These are phyloP conservation scores for Pollenia labialis DNA, from an alignment of 2,888 invertebrate genomes.

Conservation along the genomic window DNA sequence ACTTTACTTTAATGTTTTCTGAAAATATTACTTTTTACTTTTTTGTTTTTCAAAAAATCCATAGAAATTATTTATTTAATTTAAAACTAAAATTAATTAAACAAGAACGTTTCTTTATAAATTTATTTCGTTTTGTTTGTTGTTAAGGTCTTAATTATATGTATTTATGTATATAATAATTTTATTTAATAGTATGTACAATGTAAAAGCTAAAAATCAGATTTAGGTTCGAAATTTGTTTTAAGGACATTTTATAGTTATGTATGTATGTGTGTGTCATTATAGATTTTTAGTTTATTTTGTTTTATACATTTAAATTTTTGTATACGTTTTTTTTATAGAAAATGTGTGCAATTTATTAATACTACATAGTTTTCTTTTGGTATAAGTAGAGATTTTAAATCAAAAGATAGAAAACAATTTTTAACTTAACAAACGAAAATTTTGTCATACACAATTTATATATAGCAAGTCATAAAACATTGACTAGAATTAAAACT, in stretches of 20 bases:
- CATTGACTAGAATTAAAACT: no score
- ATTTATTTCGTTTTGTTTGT: conserved; percentile 38
- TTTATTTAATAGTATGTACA: conserved; percentile 74
- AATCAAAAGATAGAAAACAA: no score
- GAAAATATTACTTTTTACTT: conserved; percentile 6
- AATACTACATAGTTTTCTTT: conserved; percentile 1
- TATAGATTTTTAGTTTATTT: conserved; percentile 54
- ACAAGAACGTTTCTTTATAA: conserved; percentile 27
- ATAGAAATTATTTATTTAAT: conserved; percentile 7
- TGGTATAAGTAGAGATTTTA: no score
- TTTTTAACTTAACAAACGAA: no score
- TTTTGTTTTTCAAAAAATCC: conserved; percentile 9
- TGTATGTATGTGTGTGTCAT: no score
- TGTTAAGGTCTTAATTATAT: conserved; percentile 13
- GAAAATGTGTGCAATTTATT: conserved; percentile 65
- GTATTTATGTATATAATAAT: conserved; percentile 10
- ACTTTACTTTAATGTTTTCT: conserved; percentile 5
- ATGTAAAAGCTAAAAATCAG: conserved; percentile 69
- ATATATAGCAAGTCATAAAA: no score
- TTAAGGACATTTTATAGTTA: conserved; percentile 60
- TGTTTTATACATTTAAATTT: conserved; percentile 73
- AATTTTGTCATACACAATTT: no score
- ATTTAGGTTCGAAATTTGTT: conserved; percentile 16
- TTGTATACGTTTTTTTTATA: conserved; percentile 77
- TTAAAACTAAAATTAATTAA: conserved; percentile 34